A percentile compares a stretch with the other conserved stretches of the same genome.
These are phyloP conservation scores for Cordylochernes scorpioides DNA, from an alignment of 2,888 invertebrate species.

Conservation along the genomic window DNA sequence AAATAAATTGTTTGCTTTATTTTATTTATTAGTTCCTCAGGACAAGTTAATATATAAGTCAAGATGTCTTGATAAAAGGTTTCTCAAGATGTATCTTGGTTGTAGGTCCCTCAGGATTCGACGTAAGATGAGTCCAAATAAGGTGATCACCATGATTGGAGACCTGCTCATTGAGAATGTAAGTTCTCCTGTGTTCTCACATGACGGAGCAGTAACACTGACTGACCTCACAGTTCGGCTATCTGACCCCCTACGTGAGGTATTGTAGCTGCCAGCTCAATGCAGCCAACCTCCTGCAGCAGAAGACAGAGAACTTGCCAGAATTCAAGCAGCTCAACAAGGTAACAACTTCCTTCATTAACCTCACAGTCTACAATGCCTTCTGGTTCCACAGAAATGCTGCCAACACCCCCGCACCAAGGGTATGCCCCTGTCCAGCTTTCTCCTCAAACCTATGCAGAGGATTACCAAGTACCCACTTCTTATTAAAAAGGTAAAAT, in stretches of 20 bases:
- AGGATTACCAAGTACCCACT: slow-evolving; percentile 50
- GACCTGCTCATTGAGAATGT: slow-evolving; percentile 43
- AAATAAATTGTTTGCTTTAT: too few relatives aligned
- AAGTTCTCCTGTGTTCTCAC: slow-evolving; percentile 19
- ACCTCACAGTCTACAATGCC: neutral
- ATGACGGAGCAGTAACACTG: neutral
- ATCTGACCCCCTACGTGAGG: slow-evolving; percentile 29
- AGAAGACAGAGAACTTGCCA: slow-evolving; percentile 32
- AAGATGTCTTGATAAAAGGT: too few relatives aligned
- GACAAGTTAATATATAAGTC: too few relatives aligned
- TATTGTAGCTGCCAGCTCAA: slow-evolving; percentile 46
- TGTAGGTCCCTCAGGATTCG: slow-evolving; percentile 30
- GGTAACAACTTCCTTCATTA: slow-evolving; percentile 2
- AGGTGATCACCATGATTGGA: slow-evolving; percentile 33
- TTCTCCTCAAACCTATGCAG: slow-evolving; percentile 52
- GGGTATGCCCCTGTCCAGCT: slow-evolving; percentile 44
- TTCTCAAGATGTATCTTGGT: slow-evolving; percentile 10
- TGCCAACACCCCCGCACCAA: slow-evolving; percentile 38
- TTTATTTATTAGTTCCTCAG: too few relatives aligned
- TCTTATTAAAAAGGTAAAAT: slow-evolving; percentile 36
- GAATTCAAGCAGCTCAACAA: slow-evolving; percentile 32
- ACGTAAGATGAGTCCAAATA: slow-evolving; percentile 30
- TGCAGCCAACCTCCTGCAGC: slow-evolving; percentile 38
- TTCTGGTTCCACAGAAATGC: slow-evolving; percentile 24
- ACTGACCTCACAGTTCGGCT: slow-evolving; percentile 4